Percentiles rank a stretch among this genome's conserved stretches.
phyloP scores from a whole-genome alignment of 2,113 vertebrate genomes.

The Tragelaphus buxtoni region DNA sequence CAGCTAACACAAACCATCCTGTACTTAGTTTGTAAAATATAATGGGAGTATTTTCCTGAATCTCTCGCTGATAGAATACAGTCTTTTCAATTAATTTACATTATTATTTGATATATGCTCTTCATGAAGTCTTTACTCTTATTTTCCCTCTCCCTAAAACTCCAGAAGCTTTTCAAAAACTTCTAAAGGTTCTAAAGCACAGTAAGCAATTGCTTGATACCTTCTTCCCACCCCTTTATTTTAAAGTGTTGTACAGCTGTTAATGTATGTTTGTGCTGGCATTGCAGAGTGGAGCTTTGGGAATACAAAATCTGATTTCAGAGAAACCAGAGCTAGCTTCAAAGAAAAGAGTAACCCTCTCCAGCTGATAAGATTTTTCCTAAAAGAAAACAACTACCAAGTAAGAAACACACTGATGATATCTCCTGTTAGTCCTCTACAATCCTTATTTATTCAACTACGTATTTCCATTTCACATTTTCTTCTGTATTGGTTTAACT shows the following conservation, averaged over 20 bases:
- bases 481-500: constrained; percentile 65
- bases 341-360: constrained; percentile 83
- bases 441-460: constrained; percentile 76
- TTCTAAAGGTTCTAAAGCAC: constrained; percentile 61
- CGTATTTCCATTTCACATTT: constrained; percentile 66
- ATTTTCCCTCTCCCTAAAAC: constrained; percentile 23
- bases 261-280: constrained; percentile 85
- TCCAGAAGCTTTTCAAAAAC: not conserved
- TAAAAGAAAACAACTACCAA: constrained; percentile 84
- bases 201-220: constrained; percentile 75
- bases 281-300: constrained; percentile 79
- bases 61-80: not conserved
- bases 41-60: not conserved
- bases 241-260: constrained; percentile 79
- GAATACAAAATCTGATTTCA: constrained; percentile 86
- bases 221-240: constrained; percentile 71
- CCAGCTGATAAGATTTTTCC: constrained; percentile 82
- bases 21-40: not conserved
- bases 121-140: constrained; percentile 57
- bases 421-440: constrained; percentile 71
- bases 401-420: constrained; percentile 79
- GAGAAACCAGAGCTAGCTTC: constrained; percentile 86
- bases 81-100: not conserved
- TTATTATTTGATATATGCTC: constrained; percentile 15
- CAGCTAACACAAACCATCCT: not conserved